Evolutionary conservation across 2,888 invertebrate genomes (phyloP).

Genomic region (Chymomyza procnemis): DNA sequence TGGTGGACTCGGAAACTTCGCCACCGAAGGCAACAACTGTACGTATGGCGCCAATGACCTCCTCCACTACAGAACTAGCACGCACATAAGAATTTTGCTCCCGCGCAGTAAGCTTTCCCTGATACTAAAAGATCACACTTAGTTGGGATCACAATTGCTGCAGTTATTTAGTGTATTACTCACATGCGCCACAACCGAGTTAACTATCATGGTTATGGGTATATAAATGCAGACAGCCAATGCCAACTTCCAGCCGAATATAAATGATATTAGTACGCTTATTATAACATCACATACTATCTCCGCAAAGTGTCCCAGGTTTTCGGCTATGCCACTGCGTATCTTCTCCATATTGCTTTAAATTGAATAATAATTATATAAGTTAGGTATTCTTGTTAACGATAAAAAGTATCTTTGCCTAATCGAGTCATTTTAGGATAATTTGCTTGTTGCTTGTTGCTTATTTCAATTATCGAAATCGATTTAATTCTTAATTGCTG

Average conservation of each 20-base stretch:
- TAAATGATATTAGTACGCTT: slow-evolving; percentile 82
- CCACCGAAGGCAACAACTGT: slow-evolving; percentile 89
- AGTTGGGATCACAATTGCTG: background rate
- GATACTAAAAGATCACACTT: slow-evolving; percentile 78
- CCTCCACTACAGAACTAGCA: slow-evolving; percentile 87
- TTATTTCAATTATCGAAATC: too few relatives aligned
- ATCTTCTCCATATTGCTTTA: slow-evolving; percentile 86
- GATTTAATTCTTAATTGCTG: too few relatives aligned
- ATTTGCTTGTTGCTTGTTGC: too few relatives aligned
- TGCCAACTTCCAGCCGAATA: slow-evolving; percentile 90
- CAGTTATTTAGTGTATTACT: slow-evolving; percentile 13
- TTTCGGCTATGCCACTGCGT: slow-evolving; percentile 90
- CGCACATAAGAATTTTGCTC: slow-evolving; percentile 86
- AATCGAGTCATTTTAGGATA: too few relatives aligned
- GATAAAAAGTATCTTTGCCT: too few relatives aligned
- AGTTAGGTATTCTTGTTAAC: too few relatives aligned
- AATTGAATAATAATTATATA: background rate
- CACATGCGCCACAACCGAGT: slow-evolving; percentile 86
- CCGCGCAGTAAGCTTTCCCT: slow-evolving; percentile 83
- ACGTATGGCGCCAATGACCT: slow-evolving; percentile 85
- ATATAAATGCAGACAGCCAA: slow-evolving; percentile 87
- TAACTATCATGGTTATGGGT: slow-evolving; percentile 86
- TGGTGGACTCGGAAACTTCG: slow-evolving; percentile 84
- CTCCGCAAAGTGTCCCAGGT: slow-evolving; percentile 86
- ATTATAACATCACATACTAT: slow-evolving; percentile 79